Evolutionary conservation across 2,797 vertebrate species (phyloP), one percentile per base, ranked within the genome.

Genomic region (Myripristis jacobus): DNA sequence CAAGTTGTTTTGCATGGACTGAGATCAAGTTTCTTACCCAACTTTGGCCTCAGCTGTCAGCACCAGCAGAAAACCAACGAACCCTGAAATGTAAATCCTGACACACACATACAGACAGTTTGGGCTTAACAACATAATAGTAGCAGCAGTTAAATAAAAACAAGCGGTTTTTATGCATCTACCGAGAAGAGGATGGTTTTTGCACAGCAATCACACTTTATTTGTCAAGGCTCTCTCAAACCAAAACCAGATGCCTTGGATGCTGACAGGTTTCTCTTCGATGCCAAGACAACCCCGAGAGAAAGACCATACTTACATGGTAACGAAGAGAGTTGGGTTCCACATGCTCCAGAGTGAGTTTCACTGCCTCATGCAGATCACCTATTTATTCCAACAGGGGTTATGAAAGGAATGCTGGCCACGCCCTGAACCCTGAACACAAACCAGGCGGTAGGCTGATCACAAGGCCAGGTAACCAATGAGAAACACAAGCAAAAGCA

Each of bases 11-110:
- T 5, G 5, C 24, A 18, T 22, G 16, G 2, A 21, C 24, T 25
- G 24, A 51, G 53, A 57, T 21, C 3, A 47, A 13, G 1, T 29
- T 72, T 71, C 88, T 86, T 86, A 94, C 94, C 93, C 93, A 65
- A 94, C 50, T 80, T 55, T 78, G 67, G 91, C 93, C 25, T 94
- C 91, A 29, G 84, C 83, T 65, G 88, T 88, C 13, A 92, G 34
- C 46, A 82, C 53, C 67, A 94, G 67, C 73, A 93, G 70, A 60
- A 92, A 71, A 27, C 87, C 86, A 53, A 88, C 29, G n/a, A 92
- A 55, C 34, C 70, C 92, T 72, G 85, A 50, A 57, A 92, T 34
- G 67, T 13, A 85, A 55, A 90, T 82, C 94, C 94, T 95, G 79
- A 51, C 13, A 85, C 54, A 87, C 4, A 77, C 15, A 56, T 0